phyloP scores from a whole-genome alignment of 1,140 invertebrate genomes.

The Rhyacophila brunnea region DNA sequence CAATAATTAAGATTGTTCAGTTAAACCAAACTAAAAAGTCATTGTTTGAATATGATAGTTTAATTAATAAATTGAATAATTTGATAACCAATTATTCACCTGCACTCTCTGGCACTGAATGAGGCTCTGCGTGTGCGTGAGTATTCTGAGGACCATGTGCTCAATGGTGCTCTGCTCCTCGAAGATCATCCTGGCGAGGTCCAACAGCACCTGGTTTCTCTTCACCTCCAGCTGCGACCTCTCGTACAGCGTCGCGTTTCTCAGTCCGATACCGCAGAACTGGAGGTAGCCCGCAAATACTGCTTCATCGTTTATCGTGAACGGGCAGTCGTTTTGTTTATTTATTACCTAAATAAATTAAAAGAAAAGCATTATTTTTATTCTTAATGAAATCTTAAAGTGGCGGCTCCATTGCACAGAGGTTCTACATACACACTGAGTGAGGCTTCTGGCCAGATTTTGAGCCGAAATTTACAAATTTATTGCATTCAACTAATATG shows the following conservation, averaged over 20 bases:
- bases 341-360: slow-evolving; percentile 76
- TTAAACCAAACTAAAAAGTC: too few species aligned
- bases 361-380: too few species aligned
- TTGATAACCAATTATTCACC: slow-evolving; percentile 54
- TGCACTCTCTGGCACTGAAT: slow-evolving; percentile 92
- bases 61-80: too few species aligned
- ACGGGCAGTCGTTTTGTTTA: slow-evolving; percentile 77
- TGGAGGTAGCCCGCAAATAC: slow-evolving; percentile 91
- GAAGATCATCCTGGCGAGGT: slow-evolving; percentile 93
- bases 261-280: slow-evolving; percentile 92
- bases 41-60: too few species aligned
- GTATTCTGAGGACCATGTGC: slow-evolving; percentile 90
- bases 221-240: slow-evolving; percentile 92
- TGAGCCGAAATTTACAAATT: too few species aligned
- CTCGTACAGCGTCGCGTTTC: slow-evolving; percentile 93
- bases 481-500: too few species aligned
- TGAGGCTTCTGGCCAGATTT: too few species aligned
- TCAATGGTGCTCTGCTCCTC: slow-evolving; percentile 96
- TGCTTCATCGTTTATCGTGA: slow-evolving; percentile 85
- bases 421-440: too few species aligned
- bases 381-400: too few species aligned
- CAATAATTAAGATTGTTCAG: too few species aligned
- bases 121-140: slow-evolving; percentile 91
- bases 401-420: too few species aligned
- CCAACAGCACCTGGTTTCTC: slow-evolving; percentile 90